Base-by-base conservation (phyloP, 2,797 vertebrate genomes). In the Thunnus albacares region DNA sequence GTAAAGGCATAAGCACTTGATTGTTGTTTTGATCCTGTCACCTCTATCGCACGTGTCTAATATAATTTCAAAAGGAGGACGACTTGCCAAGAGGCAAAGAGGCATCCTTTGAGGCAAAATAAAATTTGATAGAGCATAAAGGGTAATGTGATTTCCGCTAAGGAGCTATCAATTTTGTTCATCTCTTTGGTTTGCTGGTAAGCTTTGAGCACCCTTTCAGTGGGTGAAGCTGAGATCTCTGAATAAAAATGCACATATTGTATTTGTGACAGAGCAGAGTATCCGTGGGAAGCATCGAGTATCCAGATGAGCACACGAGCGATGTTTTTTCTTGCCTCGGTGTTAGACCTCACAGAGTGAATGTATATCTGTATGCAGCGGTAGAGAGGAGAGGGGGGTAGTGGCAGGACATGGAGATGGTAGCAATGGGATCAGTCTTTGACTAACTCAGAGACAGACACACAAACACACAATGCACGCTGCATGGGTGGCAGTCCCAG, bases 401-500 rank as follows among this genome's bases (percentile, higher is more conserved):
- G 83, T 77, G 89, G 86, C 81, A 90, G 82, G 89, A 91, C 89
- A 75, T 83, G 75, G 88, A 86, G 86, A 89, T 75, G 79, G 80
- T 74, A 85, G 85, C 87, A 81, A 82, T 59, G 69, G 90, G 89
- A 92, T 89, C 86, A 84, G 80, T 87, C 86, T 82, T 82, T 88
- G 71, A 79, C 79, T 79, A 55, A 78, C 71, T 77, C 59, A 71
- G 78, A 90, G 79, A 71, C 80, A 90, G 79, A 85, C 81, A 83
- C 82, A 90, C 82, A 90, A 80, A 83, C 80, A 85, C 84, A 89
- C 89, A 90, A 84, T 89, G 80, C 80, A 83, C 14, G 56, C 92
- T 80, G 87, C 92, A 94, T 94, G 93, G 95, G 92, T 94, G 94
- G 92, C 71, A 80, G 80, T 81, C 87, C 77, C 81, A 53, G 84